Evolutionary conservation across 2,888 invertebrate genomes (phyloP).

Genomic region (Buathra laborator): DNA sequence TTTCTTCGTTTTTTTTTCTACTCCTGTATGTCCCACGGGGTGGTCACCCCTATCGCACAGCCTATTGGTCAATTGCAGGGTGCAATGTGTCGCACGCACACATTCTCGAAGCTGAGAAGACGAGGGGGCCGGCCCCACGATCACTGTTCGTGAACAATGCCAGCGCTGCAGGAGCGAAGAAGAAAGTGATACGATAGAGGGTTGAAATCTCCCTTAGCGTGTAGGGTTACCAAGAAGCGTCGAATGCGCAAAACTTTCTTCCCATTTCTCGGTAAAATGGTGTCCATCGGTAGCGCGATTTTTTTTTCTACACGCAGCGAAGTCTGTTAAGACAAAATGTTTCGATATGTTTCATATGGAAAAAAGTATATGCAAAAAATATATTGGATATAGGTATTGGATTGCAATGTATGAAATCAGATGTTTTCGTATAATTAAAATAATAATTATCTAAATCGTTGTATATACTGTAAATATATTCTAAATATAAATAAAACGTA

Average conservation of each 20-base stretch:
- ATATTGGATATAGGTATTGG: no score
- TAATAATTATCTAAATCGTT: no score
- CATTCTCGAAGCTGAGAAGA: slow-evolving; percentile 70
- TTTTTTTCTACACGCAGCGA: background rate
- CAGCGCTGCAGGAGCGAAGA: slow-evolving; percentile 12
- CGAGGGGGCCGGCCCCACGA: slow-evolving; percentile 68
- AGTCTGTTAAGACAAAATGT: background rate
- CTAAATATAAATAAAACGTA: no score
- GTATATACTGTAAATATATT: no score
- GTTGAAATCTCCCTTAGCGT: slow-evolving; percentile 57
- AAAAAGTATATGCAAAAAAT: no score
- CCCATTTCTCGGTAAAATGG: slow-evolving; percentile 1
- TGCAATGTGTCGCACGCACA: slow-evolving; percentile 69
- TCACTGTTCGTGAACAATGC: background rate
- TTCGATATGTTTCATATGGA: background rate
- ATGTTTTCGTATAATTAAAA: no score
- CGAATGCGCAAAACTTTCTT: slow-evolving; percentile 54
- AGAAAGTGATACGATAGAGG: slow-evolving; percentile 63
- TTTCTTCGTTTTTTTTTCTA: background rate
- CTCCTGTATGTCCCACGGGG: slow-evolving; percentile 62
- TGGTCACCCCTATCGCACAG: slow-evolving; percentile 75
- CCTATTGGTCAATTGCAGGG: slow-evolving; percentile 84
- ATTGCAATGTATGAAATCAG: no score
- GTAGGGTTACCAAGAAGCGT: slow-evolving; percentile 46
- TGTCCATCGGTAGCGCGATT: background rate